Conservation (phyloP, 2,888 invertebrate genomes). For the Dynastes tityus region DNA sequence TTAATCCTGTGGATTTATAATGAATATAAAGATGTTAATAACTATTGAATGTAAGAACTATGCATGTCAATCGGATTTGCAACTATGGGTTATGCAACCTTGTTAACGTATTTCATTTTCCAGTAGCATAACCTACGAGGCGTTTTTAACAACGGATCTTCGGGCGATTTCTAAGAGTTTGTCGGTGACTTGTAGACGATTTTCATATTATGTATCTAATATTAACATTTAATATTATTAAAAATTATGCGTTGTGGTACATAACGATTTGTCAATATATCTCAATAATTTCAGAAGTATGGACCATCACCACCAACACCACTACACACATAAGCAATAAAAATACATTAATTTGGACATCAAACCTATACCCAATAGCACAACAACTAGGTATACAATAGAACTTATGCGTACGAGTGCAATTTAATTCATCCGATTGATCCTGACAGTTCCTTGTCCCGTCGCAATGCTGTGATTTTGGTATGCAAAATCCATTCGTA, state of each 20-base stretch:
- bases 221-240: no score
- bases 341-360: slow-evolving; percentile 14
- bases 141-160: no score
- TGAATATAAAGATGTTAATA: no score
- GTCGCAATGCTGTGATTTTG: slow-evolving; percentile 71
- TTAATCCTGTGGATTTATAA: no score
- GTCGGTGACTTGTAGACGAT: no score
- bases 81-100: no score
- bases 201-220: no score
- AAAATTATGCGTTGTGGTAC: background rate
- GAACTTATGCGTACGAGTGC: slow-evolving; percentile 60
- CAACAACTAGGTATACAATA: slow-evolving; percentile 42
- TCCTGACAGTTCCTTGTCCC: slow-evolving; percentile 74
- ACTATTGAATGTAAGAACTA: no score
- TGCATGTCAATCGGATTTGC: no score
- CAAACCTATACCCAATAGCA: slow-evolving; percentile 34
- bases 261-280: slow-evolving; percentile 15
- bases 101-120: no score
- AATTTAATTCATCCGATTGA: slow-evolving; percentile 72
- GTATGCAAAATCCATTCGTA: slow-evolving; percentile 68
- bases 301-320: slow-evolving; percentile 51
- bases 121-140: no score
- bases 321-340: slow-evolving; percentile 39
- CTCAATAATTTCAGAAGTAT: background rate
- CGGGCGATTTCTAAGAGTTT: no score